Evolutionary conservation across 2,797 vertebrate genomes (phyloP).

Genomic region (Pipistrellus pipistrellus): DNA sequence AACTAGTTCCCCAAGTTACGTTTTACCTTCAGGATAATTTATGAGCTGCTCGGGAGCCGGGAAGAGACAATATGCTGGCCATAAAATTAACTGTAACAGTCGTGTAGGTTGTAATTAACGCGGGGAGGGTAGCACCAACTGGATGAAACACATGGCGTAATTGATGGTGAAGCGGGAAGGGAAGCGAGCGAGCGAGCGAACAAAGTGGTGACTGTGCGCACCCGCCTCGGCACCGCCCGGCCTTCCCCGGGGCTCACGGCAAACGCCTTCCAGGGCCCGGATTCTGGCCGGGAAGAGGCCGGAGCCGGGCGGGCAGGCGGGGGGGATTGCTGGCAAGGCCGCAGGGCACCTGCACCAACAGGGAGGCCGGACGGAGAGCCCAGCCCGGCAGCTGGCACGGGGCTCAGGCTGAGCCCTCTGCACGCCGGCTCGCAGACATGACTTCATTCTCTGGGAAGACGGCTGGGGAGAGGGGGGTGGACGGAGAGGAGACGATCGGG

Average conservation of each 20-base stretch:
- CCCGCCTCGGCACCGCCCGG: constrained; percentile 86
- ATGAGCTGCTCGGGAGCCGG: constrained; percentile 97
- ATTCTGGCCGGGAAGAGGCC: constrained; percentile 80
- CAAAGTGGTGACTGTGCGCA: constrained; percentile 89
- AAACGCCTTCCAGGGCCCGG: constrained; percentile 77
- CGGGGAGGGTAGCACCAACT: constrained; percentile 92
- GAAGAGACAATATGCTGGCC: constrained; percentile 99
- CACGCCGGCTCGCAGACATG: constrained; percentile 66
- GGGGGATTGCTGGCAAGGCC: constrained; percentile 81
- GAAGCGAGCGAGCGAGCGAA: constrained; percentile 85
- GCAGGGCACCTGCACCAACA: constrained; percentile 81
- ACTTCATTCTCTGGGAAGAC: constrained; percentile 79
- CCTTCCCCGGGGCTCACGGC: constrained; percentile 89
- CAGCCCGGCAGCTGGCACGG: constrained; percentile 82
- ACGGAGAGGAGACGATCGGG: background rate
- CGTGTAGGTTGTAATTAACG: constrained; percentile 99
- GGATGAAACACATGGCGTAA: constrained; percentile 93
- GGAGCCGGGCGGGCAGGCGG: constrained; percentile 75
- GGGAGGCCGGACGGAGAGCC: constrained; percentile 78
- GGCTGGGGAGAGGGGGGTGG: constrained; percentile 48
- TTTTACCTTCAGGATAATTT: constrained; percentile 99
- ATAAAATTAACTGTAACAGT: constrained; percentile 99
- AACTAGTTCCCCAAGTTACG: constrained; percentile 99
- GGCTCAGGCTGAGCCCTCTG: constrained; percentile 74
- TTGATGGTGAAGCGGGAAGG: constrained; percentile 92